Percentiles rank a stretch among this genome's conserved stretches.
Conservation (phyloP, 2,113 vertebrate species). For the Tupaia chinensis region DNA sequence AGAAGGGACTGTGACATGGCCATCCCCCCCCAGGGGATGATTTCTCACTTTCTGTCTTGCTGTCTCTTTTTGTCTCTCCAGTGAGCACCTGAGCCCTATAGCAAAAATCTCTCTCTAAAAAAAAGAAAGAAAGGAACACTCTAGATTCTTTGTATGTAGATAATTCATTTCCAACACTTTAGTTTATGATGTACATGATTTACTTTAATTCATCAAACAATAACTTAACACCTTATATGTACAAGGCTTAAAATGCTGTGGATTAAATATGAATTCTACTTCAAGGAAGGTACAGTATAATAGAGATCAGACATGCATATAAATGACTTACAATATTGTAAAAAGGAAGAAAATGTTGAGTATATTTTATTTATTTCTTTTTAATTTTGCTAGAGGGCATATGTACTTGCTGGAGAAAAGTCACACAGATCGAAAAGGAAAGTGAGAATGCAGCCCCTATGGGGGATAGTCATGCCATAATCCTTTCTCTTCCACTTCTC, state of each 20-base stretch:
- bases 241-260: slow-evolving; percentile 15
- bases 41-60: too few species aligned
- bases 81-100: too few species aligned
- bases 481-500: too few species aligned
- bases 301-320: background rate
- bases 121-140: background rate
- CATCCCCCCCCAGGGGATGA: too few species aligned
- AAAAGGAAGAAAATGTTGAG: slow-evolving; percentile 39
- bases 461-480: too few species aligned
- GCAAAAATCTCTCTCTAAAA: too few species aligned
- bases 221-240: background rate
- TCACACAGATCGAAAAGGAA: too few species aligned
- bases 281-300: slow-evolving; percentile 30
- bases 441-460: too few species aligned
- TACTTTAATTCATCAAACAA: slow-evolving; percentile 21
- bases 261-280: slow-evolving; percentile 55
- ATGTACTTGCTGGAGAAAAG: too few species aligned
- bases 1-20: too few species aligned
- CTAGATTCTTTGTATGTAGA: slow-evolving; percentile 21
- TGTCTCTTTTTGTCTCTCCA: too few species aligned
- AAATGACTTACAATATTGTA: slow-evolving; percentile 12
- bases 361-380: background rate
- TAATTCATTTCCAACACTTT: slow-evolving; percentile 19
- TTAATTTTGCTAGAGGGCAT: too few species aligned
- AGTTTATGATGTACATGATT: background rate